Conservation (phyloP, 1,140 invertebrate species). For the Ganaspis sp. region DNA sequence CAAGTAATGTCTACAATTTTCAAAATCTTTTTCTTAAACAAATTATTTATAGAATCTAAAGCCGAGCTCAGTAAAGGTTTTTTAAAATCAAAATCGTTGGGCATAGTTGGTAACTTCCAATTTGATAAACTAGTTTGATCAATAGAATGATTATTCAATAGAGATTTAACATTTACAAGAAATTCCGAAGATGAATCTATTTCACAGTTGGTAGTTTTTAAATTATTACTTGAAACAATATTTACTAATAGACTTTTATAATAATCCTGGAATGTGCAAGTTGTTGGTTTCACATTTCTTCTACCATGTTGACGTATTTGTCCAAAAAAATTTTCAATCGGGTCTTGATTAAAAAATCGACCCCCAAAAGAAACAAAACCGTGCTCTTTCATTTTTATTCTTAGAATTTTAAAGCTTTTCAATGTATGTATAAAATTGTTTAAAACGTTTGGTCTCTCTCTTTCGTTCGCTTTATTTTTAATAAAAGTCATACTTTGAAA, state of each 20-base stretch:
- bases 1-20: too few species aligned
- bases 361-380: constrained; percentile 27
- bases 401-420: neutral
- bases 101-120: too few species aligned
- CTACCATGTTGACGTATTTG: constrained; percentile 17
- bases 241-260: constrained; percentile 31
- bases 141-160: too few species aligned
- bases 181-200: too few species aligned
- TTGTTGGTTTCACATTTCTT: constrained; percentile 26
- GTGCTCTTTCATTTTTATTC: neutral
- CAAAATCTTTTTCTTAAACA: too few species aligned
- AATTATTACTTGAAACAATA: neutral
- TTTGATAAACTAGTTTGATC: too few species aligned
- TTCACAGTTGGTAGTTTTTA: neutral
- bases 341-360: constrained; percentile 29
- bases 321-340: constrained; percentile 34
- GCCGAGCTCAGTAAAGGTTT: too few species aligned
- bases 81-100: too few species aligned
- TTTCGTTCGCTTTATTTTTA: neutral
- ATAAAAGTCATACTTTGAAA: neutral
- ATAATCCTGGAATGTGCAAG: neutral
- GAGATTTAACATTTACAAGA: too few species aligned
- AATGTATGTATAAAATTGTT: neutral
- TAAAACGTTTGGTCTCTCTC: neutral
- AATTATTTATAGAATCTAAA: too few species aligned